Conservation (phyloP, 2,797 vertebrate species). For the Octomys mimax region DNA sequence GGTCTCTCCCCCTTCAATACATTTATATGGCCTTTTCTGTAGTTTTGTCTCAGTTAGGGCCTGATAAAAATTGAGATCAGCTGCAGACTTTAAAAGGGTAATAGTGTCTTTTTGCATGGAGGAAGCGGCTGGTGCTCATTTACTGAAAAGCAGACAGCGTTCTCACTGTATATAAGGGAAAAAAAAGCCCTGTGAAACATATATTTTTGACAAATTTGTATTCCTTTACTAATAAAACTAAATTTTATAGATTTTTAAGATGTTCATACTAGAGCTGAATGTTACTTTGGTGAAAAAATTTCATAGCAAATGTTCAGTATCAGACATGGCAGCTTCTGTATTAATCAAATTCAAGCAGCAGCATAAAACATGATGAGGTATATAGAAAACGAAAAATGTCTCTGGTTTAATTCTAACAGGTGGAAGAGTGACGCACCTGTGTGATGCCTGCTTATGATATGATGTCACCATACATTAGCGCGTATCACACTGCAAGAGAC, state of each 20-base stretch:
- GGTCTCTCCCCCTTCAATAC: conserved; percentile 78
- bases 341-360: neutral
- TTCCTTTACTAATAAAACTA: conserved; percentile 14
- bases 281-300: conserved; percentile 22
- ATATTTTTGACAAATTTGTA: neutral
- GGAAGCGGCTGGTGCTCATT: conserved; percentile 36
- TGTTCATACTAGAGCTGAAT: neutral
- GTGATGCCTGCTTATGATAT: neutral
- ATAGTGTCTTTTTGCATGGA: neutral
- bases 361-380: neutral
- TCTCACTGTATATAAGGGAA: conserved; percentile 42
- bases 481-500: conserved; percentile 39
- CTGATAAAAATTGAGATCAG: conserved; percentile 14
- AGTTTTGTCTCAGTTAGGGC: conserved; percentile 8
- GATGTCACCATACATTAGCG: neutral
- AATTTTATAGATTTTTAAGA: neutral
- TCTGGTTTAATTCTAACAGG: conserved; percentile 52
- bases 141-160: conserved; percentile 74
- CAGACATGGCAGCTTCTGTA: neutral
- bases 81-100: neutral
- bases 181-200: conserved; percentile 6
- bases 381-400: neutral
- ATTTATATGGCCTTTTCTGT: conserved; percentile 83
- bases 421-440: neutral
- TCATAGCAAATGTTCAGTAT: neutral